A percentile compares a stretch with the other conserved stretches of the same genome.
phyloP scores from a whole-genome alignment of 2,797 vertebrate genomes.

The Falco cherrug region DNA sequence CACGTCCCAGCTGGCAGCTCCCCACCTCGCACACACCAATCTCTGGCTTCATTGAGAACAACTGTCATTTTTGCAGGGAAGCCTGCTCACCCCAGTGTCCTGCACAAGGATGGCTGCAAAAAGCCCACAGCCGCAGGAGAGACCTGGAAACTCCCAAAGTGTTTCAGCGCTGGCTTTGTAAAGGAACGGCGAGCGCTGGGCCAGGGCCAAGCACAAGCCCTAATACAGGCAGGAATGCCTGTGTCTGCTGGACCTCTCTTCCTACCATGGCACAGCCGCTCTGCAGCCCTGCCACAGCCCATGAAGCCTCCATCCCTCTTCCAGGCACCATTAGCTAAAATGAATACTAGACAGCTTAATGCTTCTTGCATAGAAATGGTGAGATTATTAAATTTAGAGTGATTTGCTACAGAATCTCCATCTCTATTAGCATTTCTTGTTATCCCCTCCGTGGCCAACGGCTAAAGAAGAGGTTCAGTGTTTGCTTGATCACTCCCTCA shows the following conservation, averaged over 20 bases:
- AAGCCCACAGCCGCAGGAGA: background rate
- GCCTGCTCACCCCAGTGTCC: background rate
- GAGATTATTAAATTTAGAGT: background rate
- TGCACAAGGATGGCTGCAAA: background rate
- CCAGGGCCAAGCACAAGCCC: background rate
- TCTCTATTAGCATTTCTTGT: background rate
- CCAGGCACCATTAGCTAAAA: background rate
- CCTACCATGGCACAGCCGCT: background rate
- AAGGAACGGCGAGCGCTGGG: background rate
- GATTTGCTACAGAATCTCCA: background rate
- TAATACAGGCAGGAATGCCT: fast-evolving
- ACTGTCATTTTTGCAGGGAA: background rate
- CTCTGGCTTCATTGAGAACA: background rate
- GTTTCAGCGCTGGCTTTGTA: background rate
- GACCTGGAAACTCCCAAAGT: background rate
- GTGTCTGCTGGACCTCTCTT: fast-evolving
- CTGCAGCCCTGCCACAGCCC: background rate
- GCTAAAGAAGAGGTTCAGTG: background rate
- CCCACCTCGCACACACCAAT: background rate
- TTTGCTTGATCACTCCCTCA: fast-evolving
- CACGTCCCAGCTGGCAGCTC: background rate
- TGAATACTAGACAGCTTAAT: background rate
- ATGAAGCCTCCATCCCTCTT: background rate
- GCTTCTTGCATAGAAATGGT: background rate
- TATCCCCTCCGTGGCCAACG: background rate